phyloP scores from a whole-genome alignment of 2,797 vertebrate genomes.

The Huso huso region DNA sequence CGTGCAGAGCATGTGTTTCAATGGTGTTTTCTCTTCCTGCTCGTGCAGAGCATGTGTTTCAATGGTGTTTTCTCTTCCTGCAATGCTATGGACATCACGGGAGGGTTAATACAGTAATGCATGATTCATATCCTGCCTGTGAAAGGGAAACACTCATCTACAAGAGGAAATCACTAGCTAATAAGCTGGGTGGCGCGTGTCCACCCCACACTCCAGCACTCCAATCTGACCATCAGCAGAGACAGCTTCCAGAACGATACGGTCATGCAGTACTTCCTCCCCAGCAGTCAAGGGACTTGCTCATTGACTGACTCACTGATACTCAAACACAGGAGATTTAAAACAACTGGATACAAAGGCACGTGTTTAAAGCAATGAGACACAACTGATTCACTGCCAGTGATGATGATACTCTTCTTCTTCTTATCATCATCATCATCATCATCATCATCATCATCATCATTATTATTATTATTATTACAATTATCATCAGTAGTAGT shows the following conservation, averaged over 20 bases:
- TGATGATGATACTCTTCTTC: too few relatives aligned
- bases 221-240: not conserved
- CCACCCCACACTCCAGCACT: not conserved
- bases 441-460: too few relatives aligned
- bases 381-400: too few relatives aligned
- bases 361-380: too few relatives aligned
- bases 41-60: too few relatives aligned
- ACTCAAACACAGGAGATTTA: too few relatives aligned
- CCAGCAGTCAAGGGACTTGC: not conserved
- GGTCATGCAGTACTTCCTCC: not conserved
- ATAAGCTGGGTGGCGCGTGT: conserved; percentile 14
- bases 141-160: conserved; percentile 23
- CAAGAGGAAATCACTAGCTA: conserved; percentile 11
- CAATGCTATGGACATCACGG: not conserved
- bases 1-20: too few relatives aligned
- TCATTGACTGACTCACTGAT: not conserved
- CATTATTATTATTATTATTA: too few relatives aligned
- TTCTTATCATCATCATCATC: too few relatives aligned
- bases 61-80: not conserved
- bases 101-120: conserved; percentile 27
- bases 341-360: too few relatives aligned
- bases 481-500: too few relatives aligned
- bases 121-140: conserved; percentile 32
- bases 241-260: conserved; percentile 10
- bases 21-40: too few relatives aligned